Evolutionary conservation across 2,113 vertebrate genomes (phyloP).

Genomic region (Uria aalge): DNA sequence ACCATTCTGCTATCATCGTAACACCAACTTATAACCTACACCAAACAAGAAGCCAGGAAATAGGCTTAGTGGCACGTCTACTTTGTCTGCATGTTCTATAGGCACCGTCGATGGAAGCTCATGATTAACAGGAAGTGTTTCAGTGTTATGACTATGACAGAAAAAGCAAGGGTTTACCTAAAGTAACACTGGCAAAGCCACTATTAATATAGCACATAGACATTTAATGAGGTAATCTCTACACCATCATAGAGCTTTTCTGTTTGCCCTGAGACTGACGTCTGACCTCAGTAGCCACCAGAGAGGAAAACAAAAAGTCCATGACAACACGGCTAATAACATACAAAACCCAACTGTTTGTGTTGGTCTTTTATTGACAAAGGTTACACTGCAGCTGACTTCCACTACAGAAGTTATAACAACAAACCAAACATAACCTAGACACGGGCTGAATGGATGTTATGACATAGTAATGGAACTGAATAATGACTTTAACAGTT

Average conservation of each 20-base stretch:
- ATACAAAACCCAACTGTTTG: constrained; percentile 8
- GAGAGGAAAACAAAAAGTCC: constrained; percentile 50
- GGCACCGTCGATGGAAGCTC: neutral
- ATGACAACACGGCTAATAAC: neutral
- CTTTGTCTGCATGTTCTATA: neutral
- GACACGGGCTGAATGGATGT: constrained; percentile 40
- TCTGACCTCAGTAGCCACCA: constrained; percentile 56
- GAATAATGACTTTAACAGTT: constrained; percentile 47
- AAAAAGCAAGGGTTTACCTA: constrained; percentile 67
- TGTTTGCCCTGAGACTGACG: constrained; percentile 18
- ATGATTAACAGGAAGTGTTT: constrained; percentile 59
- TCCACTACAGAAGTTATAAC: constrained; percentile 28
- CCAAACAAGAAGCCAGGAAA: neutral
- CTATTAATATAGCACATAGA: constrained; percentile 34
- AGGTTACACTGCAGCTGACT: constrained; percentile 23
- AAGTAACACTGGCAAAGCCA: constrained; percentile 70
- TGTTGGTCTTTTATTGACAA: constrained; percentile 35
- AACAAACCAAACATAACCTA: constrained; percentile 43
- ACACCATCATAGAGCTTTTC: neutral
- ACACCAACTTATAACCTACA: neutral
- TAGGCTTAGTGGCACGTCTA: neutral
- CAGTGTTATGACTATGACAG: constrained; percentile 73
- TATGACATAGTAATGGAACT: constrained; percentile 27
- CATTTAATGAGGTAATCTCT: constrained; percentile 57
- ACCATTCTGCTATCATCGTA: neutral